Evolutionary conservation across 2,888 invertebrate genomes (phyloP).

Genomic region (Polydrusus cervinus): DNA sequence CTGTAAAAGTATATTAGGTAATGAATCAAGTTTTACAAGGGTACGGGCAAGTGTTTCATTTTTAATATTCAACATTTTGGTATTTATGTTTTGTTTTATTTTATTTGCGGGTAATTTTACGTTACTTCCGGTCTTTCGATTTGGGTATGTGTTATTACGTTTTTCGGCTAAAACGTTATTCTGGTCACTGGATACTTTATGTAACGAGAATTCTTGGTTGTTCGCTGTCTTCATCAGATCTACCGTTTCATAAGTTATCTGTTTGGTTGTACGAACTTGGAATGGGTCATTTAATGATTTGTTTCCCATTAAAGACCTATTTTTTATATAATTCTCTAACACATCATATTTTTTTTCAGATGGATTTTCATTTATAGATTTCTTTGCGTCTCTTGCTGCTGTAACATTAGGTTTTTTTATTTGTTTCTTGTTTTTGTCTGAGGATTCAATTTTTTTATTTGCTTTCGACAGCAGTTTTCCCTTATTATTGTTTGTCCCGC

Average conservation of each 20-base stretch:
- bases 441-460: neutral
- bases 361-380: neutral
- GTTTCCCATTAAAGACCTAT: neutral
- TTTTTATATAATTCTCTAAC: neutral
- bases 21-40: slow-evolving; percentile 1
- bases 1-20: slow-evolving; percentile 6
- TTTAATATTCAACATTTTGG: slow-evolving; percentile 1
- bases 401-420: neutral
- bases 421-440: neutral
- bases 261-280: neutral
- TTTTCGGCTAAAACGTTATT: neutral
- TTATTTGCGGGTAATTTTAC: neutral
- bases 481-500: neutral
- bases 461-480: neutral
- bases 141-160: neutral
- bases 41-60: neutral
- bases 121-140: neutral
- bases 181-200: neutral
- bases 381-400: neutral
- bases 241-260: neutral
- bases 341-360: neutral
- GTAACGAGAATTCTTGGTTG: neutral
- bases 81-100: neutral
- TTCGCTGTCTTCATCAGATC: neutral
- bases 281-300: neutral